These are phyloP conservation scores for Myripristis jacobus DNA, from an alignment of 2,797 vertebrate species.

Conservation along the genomic window DNA sequence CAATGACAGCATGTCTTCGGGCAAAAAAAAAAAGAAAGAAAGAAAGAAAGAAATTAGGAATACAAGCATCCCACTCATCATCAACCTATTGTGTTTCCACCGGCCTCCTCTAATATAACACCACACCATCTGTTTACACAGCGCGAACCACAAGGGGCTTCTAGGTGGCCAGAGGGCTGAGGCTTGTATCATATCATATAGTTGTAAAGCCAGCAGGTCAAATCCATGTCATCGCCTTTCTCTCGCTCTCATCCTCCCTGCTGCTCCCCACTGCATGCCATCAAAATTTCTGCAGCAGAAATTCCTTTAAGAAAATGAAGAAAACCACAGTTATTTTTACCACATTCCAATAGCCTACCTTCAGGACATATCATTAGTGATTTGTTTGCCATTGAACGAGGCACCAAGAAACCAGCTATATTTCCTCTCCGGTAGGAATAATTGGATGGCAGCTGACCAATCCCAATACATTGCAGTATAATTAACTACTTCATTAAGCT, in stretches of 20 bases:
- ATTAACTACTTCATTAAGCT: conserved; percentile 57
- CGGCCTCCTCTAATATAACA: background rate
- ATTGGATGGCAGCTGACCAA: conserved; percentile 43
- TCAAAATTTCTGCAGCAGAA: conserved; percentile 12
- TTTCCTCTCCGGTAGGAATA: conserved; percentile 20
- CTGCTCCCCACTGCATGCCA: background rate
- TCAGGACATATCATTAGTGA: conserved; percentile 26
- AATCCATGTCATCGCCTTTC: background rate
- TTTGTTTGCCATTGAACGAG: conserved; percentile 11
- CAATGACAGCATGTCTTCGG: no score
- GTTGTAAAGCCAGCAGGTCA: conserved; percentile 1
- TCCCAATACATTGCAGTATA: conserved; percentile 45
- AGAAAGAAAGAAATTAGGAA: background rate
- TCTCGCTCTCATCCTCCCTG: background rate
- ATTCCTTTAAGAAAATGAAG: background rate
- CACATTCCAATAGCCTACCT: conserved; percentile 15
- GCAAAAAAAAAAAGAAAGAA: no score
- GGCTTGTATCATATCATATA: background rate
- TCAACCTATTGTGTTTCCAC: background rate
- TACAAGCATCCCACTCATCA: background rate
- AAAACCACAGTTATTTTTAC: background rate
- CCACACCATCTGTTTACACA: background rate
- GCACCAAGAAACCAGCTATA: conserved; percentile 10
- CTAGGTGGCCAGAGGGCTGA: conserved; percentile 1
- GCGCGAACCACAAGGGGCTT: background rate